These are phyloP conservation scores for Acrocera orbiculus DNA, from an alignment of 2,888 invertebrate species.

Conservation along the genomic window DNA sequence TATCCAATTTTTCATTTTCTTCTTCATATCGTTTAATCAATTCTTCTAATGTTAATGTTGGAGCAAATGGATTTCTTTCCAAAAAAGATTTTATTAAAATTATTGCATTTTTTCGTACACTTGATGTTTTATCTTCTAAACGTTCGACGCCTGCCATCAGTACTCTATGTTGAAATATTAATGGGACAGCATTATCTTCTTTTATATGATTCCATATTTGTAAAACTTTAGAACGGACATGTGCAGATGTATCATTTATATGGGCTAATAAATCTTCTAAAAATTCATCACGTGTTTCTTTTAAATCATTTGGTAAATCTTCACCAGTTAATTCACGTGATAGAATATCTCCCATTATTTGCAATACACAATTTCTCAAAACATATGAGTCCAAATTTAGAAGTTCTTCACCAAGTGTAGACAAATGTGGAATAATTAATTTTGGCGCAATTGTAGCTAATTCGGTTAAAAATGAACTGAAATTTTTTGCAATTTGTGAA, in stretches of 20 bases:
- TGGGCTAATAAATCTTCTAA: constrained; percentile 65
- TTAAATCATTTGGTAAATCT: constrained; percentile 46
- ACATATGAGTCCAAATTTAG: constrained; percentile 40
- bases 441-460: constrained; percentile 23
- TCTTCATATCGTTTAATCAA: constrained; percentile 41
- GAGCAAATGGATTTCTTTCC: constrained; percentile 72
- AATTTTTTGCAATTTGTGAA: constrained; percentile 22
- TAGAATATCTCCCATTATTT: constrained; percentile 66
- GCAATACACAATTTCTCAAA: constrained; percentile 63
- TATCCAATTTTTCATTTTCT: constrained; percentile 25
- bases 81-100: constrained; percentile 44
- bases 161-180: constrained; percentile 48
- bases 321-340: constrained; percentile 54
- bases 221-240: constrained; percentile 68
- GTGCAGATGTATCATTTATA: constrained; percentile 66
- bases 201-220: constrained; percentile 70
- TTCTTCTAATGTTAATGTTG: constrained; percentile 38
- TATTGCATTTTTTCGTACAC: constrained; percentile 67
- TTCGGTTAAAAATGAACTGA: constrained; percentile 28
- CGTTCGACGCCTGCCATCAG: constrained; percentile 50
- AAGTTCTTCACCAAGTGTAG: constrained; percentile 25
- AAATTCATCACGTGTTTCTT: constrained; percentile 56
- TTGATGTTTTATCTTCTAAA: constrained; percentile 64
- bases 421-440: constrained; percentile 28
- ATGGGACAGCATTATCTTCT: constrained; percentile 60